These are phyloP conservation scores for Thumatha senex DNA, from an alignment of 2,888 invertebrate genomes.

Conservation along the genomic window DNA sequence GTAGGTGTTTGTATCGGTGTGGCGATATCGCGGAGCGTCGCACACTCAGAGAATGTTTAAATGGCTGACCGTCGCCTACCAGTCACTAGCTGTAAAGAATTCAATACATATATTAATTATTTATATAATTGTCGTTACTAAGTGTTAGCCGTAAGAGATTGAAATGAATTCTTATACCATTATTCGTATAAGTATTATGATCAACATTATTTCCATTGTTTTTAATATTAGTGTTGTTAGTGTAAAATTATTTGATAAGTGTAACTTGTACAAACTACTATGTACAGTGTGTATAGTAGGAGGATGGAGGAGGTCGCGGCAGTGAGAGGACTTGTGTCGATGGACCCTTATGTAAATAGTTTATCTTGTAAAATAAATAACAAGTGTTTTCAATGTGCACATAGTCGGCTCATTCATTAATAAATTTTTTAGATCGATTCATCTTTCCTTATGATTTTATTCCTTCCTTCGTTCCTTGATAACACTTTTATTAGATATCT, in stretches of 20 bases:
- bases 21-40: background rate
- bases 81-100: conserved; percentile 72
- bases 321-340: conserved; percentile 41
- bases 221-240: conserved; percentile 68
- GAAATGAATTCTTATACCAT: conserved; percentile 71
- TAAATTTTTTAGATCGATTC: conserved; percentile 82
- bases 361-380: conserved; percentile 75
- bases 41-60: conserved; percentile 29
- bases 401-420: conserved; percentile 84
- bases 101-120: conserved; percentile 71
- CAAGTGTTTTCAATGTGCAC: conserved; percentile 83
- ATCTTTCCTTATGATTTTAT: conserved; percentile 54
- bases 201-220: conserved; percentile 81
- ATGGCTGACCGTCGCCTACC: conserved; percentile 74
- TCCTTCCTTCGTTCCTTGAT: too few relatives aligned
- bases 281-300: conserved; percentile 72
- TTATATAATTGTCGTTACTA: conserved; percentile 64
- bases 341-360: conserved; percentile 73
- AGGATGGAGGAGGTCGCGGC: conserved; percentile 38
- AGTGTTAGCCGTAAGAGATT: conserved; percentile 72
- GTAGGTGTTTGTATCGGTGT: conserved; percentile 11
- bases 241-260: conserved; percentile 53
- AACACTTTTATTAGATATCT: background rate
- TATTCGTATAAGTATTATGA: conserved; percentile 80
- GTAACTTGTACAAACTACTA: conserved; percentile 80